Conservation (phyloP, 1,140 invertebrate genomes). For the Bathynomus jamesi region DNA sequence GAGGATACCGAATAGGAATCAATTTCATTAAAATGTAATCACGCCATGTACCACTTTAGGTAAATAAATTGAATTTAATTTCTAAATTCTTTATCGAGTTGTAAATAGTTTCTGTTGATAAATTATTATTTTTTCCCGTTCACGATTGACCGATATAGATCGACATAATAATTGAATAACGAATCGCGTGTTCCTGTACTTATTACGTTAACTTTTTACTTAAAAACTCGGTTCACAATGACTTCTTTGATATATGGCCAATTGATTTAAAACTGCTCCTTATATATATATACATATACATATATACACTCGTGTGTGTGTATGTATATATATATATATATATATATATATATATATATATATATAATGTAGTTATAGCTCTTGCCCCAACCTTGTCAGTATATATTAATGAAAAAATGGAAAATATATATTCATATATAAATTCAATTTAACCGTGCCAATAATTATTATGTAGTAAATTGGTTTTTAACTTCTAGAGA, state of each 20-base stretch:
- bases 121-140: too few relatives aligned
- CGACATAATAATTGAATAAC: too few relatives aligned
- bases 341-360: conserved; percentile 14
- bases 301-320: conserved; percentile 2
- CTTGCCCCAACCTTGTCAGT: background rate
- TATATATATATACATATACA: conserved; percentile 13
- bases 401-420: background rate
- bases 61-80: too few relatives aligned
- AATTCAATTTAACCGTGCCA: background rate
- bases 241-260: background rate
- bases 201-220: too few relatives aligned
- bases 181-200: too few relatives aligned
- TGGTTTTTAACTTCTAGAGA: background rate
- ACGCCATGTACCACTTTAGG: too few relatives aligned
- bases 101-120: too few relatives aligned
- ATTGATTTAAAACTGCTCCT: background rate
- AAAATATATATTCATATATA: background rate
- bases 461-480: background rate
- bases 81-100: too few relatives aligned
- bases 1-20: too few relatives aligned
- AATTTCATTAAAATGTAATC: too few relatives aligned
- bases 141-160: too few relatives aligned
- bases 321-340: conserved; percentile 12
- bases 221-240: background rate
- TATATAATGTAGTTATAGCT: background rate